phyloP scores from a whole-genome alignment of 1,140 invertebrate genomes.

The Lethrus apterus region DNA sequence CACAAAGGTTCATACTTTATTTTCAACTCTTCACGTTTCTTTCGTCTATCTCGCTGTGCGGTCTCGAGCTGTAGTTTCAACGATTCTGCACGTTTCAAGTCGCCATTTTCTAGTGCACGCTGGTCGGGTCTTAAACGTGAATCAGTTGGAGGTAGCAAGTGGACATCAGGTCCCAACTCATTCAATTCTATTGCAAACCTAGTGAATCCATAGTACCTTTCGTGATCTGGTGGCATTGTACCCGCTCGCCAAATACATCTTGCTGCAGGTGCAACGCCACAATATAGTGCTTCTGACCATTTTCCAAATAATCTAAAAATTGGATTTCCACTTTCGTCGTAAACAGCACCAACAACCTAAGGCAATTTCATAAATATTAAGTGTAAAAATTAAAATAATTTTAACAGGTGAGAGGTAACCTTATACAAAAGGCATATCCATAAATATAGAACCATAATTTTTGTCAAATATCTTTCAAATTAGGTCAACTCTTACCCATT shows the following conservation, averaged over 20 bases:
- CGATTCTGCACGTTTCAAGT: constrained; percentile 61
- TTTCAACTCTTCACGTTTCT: constrained; percentile 50
- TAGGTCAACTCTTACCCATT: too few species aligned
- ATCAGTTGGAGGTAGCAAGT: constrained; percentile 65
- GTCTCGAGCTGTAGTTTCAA: constrained; percentile 64
- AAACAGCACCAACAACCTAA: constrained; percentile 58
- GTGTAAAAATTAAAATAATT: too few species aligned
- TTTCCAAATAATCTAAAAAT: constrained; percentile 65
- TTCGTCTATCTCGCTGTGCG: constrained; percentile 58
- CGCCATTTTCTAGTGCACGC: constrained; percentile 66
- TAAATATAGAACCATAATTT: too few species aligned
- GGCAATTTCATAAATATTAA: not conserved
- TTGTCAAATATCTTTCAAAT: too few species aligned
- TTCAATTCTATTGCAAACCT: constrained; percentile 80
- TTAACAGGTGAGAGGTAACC: too few species aligned
- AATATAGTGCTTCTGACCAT: constrained; percentile 77
- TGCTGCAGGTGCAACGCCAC: constrained; percentile 61
- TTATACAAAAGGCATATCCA: too few species aligned
- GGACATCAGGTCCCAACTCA: constrained; percentile 60
- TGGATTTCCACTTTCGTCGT: constrained; percentile 51
- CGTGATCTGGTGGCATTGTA: constrained; percentile 71
- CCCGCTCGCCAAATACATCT: constrained; percentile 72
- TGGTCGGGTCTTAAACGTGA: constrained; percentile 54
- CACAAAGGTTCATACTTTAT: constrained; percentile 49
- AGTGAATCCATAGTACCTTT: constrained; percentile 79